A percentile compares a stretch with the other conserved stretches of the same genome.
Evolutionary conservation across 2,888 invertebrate species (phyloP).

Genomic region (Epistrophe eligans): DNA sequence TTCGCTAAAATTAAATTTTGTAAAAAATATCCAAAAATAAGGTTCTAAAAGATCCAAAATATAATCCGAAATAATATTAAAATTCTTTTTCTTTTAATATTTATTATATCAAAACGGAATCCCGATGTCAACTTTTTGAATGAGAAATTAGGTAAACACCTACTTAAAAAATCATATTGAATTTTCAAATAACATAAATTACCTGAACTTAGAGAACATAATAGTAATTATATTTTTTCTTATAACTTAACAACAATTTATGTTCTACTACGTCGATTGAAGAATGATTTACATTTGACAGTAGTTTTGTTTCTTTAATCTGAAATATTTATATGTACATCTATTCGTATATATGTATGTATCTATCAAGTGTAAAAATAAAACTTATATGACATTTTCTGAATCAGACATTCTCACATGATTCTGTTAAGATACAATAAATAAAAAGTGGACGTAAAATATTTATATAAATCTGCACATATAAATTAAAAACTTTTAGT

Average conservation of each 20-base stretch:
- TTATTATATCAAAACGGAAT: too few relatives aligned
- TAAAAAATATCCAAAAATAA: too few relatives aligned
- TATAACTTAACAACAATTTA: neutral
- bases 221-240: neutral
- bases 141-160: too few relatives aligned
- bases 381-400: neutral
- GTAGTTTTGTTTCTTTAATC: neutral
- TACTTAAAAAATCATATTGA: too few relatives aligned
- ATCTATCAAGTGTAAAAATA: neutral
- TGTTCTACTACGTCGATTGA: neutral
- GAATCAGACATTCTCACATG: neutral
- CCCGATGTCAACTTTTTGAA: too few relatives aligned
- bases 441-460: neutral
- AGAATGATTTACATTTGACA: slow-evolving; percentile 2
- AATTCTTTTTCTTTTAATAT: too few relatives aligned
- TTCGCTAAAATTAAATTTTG: too few relatives aligned
- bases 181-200: too few relatives aligned
- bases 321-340: neutral
- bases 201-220: neutral
- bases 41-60: too few relatives aligned
- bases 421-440: neutral
- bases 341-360: neutral
- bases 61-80: too few relatives aligned
- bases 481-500: neutral
- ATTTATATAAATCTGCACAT: neutral